Base-by-base conservation (phyloP, 2,113 vertebrate genomes). In the Chloropsis hardwickii region DNA sequence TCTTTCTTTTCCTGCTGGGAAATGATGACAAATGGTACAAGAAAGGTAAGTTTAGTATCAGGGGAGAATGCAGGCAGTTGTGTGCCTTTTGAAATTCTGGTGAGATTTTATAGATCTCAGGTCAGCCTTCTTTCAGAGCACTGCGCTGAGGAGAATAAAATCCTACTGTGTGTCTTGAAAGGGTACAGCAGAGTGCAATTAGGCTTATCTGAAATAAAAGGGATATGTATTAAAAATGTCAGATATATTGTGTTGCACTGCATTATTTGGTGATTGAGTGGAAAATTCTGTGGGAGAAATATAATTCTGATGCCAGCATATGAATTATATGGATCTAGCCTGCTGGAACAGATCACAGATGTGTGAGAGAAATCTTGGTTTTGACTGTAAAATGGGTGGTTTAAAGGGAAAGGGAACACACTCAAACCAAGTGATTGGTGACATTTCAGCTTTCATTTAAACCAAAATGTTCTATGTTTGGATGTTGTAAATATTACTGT, bases 171-270 rank as follows among this genome's bases (percentile, higher is more conserved):
- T 37, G 19, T 53, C 70, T 65, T 91, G 77, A 81, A 94, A 95
- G 28, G 61, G 61, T 72, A 79, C 20, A 82, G 45, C 22, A 67
- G 45, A 85, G 23, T 37, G 24, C 33, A 87, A 94, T 94, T 95
- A 95, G 65, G 51, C 61, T 92, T 60, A 56, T 78, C 22, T 72
- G 80, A 73, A 93, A 78, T 93, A 67, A 87, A 90, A 95, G 8
- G 11, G 27, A 14, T 61, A 54, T 10, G 40, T 45, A 62, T 22
- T 61, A 51, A 88, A 92, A 79, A 79, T n/a, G 73, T 64, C 56
- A 76, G 74, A 60, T 79, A 14, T 24, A 70, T 89, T 87, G 19
- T 87, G 33, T 72, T 65, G 51, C 47, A 64, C 29, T 51, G 39
- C 29, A 83, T 73, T 84, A 53, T 76, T 84, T 86, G 48, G 61